A percentile compares a stretch with the other conserved stretches of the same genome.
phyloP scores from a whole-genome alignment of 1,140 invertebrate species.

The Drosophila arizonae region DNA sequence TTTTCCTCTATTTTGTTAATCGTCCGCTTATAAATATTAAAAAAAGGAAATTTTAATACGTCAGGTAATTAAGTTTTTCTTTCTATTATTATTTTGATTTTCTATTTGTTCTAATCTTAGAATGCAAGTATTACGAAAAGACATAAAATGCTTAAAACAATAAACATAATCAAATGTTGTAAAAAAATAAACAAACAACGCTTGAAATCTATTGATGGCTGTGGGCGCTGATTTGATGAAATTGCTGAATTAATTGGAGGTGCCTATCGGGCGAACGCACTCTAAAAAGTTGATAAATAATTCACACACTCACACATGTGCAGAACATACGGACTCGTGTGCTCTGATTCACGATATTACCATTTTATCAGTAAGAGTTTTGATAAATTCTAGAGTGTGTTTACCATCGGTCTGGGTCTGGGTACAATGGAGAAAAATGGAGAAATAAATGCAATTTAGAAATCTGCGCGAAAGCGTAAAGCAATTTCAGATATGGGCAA shows the following conservation, averaged over 20 bases:
- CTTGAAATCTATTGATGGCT: slow-evolving; percentile 27
- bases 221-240: slow-evolving; percentile 17
- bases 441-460: no score
- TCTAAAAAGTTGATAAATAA: slow-evolving; percentile 15
- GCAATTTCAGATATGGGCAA: no score
- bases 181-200: slow-evolving; percentile 1
- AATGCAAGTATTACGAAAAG: slow-evolving; percentile 74
- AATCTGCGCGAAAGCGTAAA: no score
- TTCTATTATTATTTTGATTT: slow-evolving; percentile 47
- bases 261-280: slow-evolving; percentile 36
- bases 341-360: slow-evolving; percentile 17
- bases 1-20: slow-evolving; percentile 8
- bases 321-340: slow-evolving; percentile 3
- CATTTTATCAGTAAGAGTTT: slow-evolving; percentile 28
- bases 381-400: slow-evolving; percentile 18
- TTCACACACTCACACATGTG: background rate
- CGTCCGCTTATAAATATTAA: slow-evolving; percentile 17
- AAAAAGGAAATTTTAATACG: slow-evolving; percentile 17
- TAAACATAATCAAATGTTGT: slow-evolving; percentile 51
- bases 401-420: background rate
- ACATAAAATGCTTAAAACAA: slow-evolving; percentile 57
- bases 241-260: slow-evolving; percentile 18
- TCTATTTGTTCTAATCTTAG: slow-evolving; percentile 57
- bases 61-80: slow-evolving; percentile 36
- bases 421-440: background rate